Conservation (phyloP, 2,797 vertebrate species). For the Phalloptychus januarius region DNA sequence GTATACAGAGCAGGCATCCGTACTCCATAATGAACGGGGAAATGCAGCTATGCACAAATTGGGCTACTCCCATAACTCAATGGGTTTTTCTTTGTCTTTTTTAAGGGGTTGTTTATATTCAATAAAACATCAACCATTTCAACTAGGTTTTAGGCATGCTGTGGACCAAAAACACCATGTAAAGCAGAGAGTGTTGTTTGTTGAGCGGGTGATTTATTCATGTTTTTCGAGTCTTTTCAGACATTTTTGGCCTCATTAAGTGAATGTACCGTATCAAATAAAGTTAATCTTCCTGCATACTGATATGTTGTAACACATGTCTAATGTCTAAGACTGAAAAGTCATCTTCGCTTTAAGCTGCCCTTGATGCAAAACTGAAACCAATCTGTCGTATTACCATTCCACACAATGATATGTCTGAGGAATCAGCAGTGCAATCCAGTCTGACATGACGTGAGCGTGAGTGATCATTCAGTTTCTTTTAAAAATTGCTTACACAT, state of each 20-base stretch:
- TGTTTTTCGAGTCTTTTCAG: conserved; percentile 57
- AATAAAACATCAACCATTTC: conserved; percentile 59
- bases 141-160: conserved; percentile 48
- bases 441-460: conserved; percentile 35
- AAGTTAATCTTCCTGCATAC: conserved; percentile 68
- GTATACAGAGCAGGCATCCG: conserved; percentile 62
- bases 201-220: conserved; percentile 51
- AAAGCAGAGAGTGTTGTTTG: conserved; percentile 56
- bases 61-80: conserved; percentile 47
- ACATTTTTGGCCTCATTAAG: conserved; percentile 52
- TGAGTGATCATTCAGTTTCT: conserved; percentile 47
- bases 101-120: conserved; percentile 51
- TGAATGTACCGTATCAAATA: conserved; percentile 77
- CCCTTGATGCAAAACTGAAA: conserved; percentile 45
- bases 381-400: conserved; percentile 28
- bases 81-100: background rate
- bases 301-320: conserved; percentile 62
- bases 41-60: conserved; percentile 63
- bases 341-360: conserved; percentile 33
- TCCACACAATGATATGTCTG: conserved; percentile 41
- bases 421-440: conserved; percentile 59
- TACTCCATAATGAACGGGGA: conserved; percentile 54
- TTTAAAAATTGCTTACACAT: conserved; percentile 56
- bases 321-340: conserved; percentile 60
- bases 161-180: conserved; percentile 68